Base-by-base conservation (phyloP, 2,888 invertebrate species). In the Rotaria magnacalcarata region DNA sequence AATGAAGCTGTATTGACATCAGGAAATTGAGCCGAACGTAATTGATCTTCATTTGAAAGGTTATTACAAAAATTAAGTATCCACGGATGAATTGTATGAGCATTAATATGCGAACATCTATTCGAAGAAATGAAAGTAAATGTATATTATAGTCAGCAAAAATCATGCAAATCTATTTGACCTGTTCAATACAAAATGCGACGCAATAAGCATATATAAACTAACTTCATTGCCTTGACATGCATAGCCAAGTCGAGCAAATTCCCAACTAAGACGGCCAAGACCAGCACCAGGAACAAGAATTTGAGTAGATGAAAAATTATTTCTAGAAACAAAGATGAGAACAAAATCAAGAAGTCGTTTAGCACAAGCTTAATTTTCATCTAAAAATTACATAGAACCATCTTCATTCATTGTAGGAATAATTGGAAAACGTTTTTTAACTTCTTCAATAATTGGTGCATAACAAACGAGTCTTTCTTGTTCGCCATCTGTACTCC, bases 151-250 rank as follows among this genome's bases (percentile, higher is more conserved):
- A 16, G 52, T 8, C 11, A 52, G 16, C 11, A 52, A 52, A 52
- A 52, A 52, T 16, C 3, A 52, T 52, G 3, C 16, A 50, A 50
- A 50, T 50, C 14, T 50, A 14, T 16, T 10, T 27, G 91, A 96
- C 92, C 94, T 93, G 92, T 99, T 99, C 84, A 99, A 92, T 87
- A 99, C 94, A 91, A 96, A 98, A 92, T 96, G 96, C 84, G 97
- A 96, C 0, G 96, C 95, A 88, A 98, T 95, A 85, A 99, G 92
- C 98, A 99, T 99, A 91, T 96, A 97, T 67, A 97, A 93, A 52
- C 96, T 96, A 92, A 96, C 97, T 92, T 99, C 99, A 90, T 99
- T 99, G 88, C 97, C 99, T 91, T 97, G 96, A 89, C 97, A 97
- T 19, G 93, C 93, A 92, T 94, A 99, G 1, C 97, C 97, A 34